phyloP scores from a whole-genome alignment of 2,888 invertebrate genomes.

The Cheiracanthium punctorium region DNA sequence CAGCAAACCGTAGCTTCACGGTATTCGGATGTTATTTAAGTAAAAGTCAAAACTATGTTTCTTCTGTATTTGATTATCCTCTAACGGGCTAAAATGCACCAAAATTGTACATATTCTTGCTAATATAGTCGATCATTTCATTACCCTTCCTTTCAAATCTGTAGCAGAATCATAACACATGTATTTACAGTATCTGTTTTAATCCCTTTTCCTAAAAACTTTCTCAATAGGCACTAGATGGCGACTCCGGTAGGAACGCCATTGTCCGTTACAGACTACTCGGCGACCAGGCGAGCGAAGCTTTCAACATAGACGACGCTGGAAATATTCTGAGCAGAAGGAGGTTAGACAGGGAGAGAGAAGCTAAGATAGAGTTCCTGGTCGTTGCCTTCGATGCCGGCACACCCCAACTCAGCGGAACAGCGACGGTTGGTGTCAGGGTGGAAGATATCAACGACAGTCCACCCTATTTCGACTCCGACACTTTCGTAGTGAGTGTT shows the following conservation, averaged over 20 bases:
- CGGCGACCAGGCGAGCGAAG: slow-evolving; percentile 72
- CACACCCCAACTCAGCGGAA: slow-evolving; percentile 73
- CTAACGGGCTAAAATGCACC: no score
- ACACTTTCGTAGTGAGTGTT: slow-evolving; percentile 71
- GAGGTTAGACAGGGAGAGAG: slow-evolving; percentile 72
- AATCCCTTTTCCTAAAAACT: no score
- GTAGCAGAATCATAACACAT: no score
- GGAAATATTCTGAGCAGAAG: slow-evolving; percentile 71
- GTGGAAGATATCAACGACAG: slow-evolving; percentile 93
- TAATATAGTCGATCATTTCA: no score
- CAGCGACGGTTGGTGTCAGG: slow-evolving; percentile 77
- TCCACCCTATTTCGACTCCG: slow-evolving; percentile 82
- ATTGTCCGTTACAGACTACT: slow-evolving; percentile 88
- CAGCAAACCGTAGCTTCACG: no score
- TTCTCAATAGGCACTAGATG: slow-evolving; percentile 82
- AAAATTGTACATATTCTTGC: no score
- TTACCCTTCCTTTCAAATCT: no score
- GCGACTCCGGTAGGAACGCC: slow-evolving; percentile 85
- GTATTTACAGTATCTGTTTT: no score
- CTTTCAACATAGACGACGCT: slow-evolving; percentile 71
- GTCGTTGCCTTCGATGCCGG: slow-evolving; percentile 73
- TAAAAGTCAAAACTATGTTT: no score
- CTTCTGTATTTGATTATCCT: no score
- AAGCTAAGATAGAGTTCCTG: slow-evolving; percentile 71
- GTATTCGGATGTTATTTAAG: no score